Percentiles rank a stretch among this genome's conserved stretches.
Evolutionary conservation across 2,888 invertebrate genomes (phyloP).

Genomic region (Venustoraphidia nigricollis): DNA sequence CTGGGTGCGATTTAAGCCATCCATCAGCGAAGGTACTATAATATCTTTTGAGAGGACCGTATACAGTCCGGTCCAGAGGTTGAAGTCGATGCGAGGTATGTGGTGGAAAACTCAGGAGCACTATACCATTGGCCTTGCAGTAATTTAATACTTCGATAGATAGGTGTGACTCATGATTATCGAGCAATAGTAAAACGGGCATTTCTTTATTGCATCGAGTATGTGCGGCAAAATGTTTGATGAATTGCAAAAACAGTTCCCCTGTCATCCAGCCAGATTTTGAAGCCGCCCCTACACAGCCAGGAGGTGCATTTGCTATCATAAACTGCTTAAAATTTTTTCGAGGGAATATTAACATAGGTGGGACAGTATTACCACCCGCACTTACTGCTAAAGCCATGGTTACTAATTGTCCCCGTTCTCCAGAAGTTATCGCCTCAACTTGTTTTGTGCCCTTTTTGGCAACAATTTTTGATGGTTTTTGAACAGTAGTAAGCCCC

Average conservation of each 20-base stretch:
- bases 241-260: slow-evolving; percentile 12
- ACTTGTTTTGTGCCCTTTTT: slow-evolving; percentile 16
- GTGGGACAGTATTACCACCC: slow-evolving; percentile 2
- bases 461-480: slow-evolving; percentile 16
- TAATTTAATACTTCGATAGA: slow-evolving; percentile 10
- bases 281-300: slow-evolving; percentile 15
- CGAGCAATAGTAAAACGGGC: slow-evolving; percentile 12
- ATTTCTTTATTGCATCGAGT: slow-evolving; percentile 9
- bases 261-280: slow-evolving; percentile 16
- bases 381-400: slow-evolving; percentile 5
- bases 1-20: slow-evolving; percentile 9
- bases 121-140: slow-evolving; percentile 17
- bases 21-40: slow-evolving; percentile 7
- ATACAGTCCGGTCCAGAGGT: slow-evolving; percentile 14
- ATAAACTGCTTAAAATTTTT: slow-evolving; percentile 11
- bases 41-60: slow-evolving; percentile 12
- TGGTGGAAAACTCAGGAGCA: slow-evolving; percentile 17
- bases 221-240: slow-evolving; percentile 12
- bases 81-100: slow-evolving; percentile 18
- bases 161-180: slow-evolving; percentile 13
- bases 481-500: slow-evolving; percentile 16
- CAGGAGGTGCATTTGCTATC: slow-evolving; percentile 13
- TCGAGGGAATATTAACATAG: slow-evolving; percentile 1
- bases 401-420: slow-evolving; percentile 14
- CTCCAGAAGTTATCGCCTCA: slow-evolving; percentile 15